Evolutionary conservation across 2,113 vertebrate genomes (phyloP), one percentile per base, ranked within the genome.

Genomic region (Sylvia atricapilla): DNA sequence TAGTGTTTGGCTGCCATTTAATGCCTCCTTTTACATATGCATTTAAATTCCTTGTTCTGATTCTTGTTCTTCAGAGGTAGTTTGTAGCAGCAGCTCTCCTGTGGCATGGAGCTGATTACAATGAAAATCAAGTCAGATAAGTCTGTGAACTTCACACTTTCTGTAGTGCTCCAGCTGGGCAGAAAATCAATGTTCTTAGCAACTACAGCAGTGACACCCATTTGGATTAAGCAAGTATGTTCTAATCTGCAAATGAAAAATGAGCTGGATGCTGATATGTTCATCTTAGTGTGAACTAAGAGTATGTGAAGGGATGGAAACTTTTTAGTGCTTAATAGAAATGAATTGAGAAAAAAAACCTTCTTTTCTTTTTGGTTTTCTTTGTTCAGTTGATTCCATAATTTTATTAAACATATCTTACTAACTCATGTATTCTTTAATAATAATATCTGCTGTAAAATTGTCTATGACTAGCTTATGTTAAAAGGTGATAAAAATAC

Each of bases 121-220:
- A 17, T 30, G 77, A 95, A 91, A 94, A 93, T 87, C 67, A 85
- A 80, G 80, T 95, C 69, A 86, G 59, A 59, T 68, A 93, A 85
- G 25, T 44, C 93, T 87, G 67, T 46, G 90, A 80, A 90, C n/a
- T 67, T 95, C 73, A 77, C 70, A 67, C 55, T 95, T 91, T 84
- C 67, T 84, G 15, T 60, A 33, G 75, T 75, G 67, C 37, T 94
- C 68, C 59, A 83, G 74, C 83, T 70, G 74, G 74, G 76, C 80
- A 95, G 91, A 96, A 96, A 94, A 95, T 92, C 95, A 77, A 85
- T 90, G 63, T 17, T 60, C 63, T 95, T 91, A 90, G 35, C 44
- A 69, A 56, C 2, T 13, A 56, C 22, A 84, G 23, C 53, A 80
- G 52, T 74, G 84, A 62, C 44, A 77, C 30, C 33, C 50, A 28